Conservation (phyloP, 2,888 invertebrate genomes). For the Terebella lapidaria region DNA sequence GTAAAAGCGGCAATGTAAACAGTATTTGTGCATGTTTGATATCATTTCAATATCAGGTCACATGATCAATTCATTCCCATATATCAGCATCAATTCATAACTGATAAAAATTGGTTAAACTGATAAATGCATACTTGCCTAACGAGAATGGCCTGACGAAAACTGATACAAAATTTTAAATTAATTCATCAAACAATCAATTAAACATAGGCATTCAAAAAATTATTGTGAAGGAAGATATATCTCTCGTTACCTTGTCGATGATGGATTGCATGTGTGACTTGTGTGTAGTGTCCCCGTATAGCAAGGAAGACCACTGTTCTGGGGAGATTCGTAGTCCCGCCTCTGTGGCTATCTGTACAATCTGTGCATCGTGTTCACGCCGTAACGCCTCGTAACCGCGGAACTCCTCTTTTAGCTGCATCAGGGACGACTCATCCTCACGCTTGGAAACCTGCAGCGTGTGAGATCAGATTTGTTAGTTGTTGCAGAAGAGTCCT, state of each 20-base stretch:
- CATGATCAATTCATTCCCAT: no score
- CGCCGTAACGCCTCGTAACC: slow-evolving; percentile 86
- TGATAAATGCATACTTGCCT: no score
- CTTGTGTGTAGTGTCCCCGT: slow-evolving; percentile 91
- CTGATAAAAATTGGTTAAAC: no score
- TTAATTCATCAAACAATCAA: no score
- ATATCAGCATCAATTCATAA: no score
- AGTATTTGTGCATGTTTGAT: no score
- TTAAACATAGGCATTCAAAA: no score
- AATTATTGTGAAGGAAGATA: no score
- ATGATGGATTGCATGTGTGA: slow-evolving; percentile 86
- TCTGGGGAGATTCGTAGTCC: slow-evolving; percentile 95
- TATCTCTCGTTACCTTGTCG: slow-evolving; percentile 57
- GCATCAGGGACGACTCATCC: slow-evolving; percentile 95
- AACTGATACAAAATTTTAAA: no score
- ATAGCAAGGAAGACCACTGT: slow-evolving; percentile 94
- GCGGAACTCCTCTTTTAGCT: slow-evolving; percentile 92
- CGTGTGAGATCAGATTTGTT: background rate
- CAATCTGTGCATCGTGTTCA: slow-evolving; percentile 97
- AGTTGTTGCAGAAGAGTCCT: background rate
- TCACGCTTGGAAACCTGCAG: slow-evolving; percentile 85
- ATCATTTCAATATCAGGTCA: no score
- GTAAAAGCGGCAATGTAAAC: no score
- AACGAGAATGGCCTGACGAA: no score
- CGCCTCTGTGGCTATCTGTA: slow-evolving; percentile 95